Evolutionary conservation across 2,797 vertebrate species (phyloP).

Genomic region (Cynodonichthys magdalenae): DNA sequence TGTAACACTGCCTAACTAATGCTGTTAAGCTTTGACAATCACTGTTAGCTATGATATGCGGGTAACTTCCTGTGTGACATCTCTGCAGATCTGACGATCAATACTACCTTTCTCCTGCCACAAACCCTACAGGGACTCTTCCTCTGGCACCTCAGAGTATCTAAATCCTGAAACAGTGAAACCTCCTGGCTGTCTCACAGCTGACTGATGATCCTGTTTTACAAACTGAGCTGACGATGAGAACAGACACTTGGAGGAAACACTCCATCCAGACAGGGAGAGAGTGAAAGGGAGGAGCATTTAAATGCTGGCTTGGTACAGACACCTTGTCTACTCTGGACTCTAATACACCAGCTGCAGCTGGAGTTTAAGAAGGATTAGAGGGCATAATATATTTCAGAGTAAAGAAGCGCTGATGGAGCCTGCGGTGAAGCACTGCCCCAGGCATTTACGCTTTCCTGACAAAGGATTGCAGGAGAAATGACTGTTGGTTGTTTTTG

Average conservation of each 20-base stretch:
- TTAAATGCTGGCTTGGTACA: conserved; percentile 66
- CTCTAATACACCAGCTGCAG: conserved; percentile 66
- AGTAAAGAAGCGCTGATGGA: conserved; percentile 65
- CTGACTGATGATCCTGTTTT: conserved; percentile 71
- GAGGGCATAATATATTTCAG: conserved; percentile 75
- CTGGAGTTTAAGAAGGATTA: conserved; percentile 69
- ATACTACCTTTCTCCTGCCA: conserved; percentile 33
- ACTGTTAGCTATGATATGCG: conserved; percentile 37
- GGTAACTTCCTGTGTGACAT: conserved; percentile 68
- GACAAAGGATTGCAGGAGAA: conserved; percentile 77
- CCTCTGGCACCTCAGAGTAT: conserved; percentile 52
- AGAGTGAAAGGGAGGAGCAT: conserved; percentile 18
- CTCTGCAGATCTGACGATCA: conserved; percentile 58
- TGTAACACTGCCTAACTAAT: conserved; percentile 24
- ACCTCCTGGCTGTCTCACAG: conserved; percentile 58
- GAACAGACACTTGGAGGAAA: conserved; percentile 57
- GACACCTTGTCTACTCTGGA: conserved; percentile 61
- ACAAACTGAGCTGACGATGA: conserved; percentile 63
- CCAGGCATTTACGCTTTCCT: conserved; percentile 66
- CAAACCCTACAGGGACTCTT: conserved; percentile 49
- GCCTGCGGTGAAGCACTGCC: conserved; percentile 75
- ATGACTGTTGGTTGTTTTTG: conserved; percentile 68
- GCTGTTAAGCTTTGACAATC: conserved; percentile 21
- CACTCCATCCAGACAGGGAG: conserved; percentile 38
- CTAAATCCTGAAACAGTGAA: conserved; percentile 69